Evolutionary conservation across 2,888 invertebrate species (phyloP).

Genomic region (Petrolisthes cinctipes): DNA sequence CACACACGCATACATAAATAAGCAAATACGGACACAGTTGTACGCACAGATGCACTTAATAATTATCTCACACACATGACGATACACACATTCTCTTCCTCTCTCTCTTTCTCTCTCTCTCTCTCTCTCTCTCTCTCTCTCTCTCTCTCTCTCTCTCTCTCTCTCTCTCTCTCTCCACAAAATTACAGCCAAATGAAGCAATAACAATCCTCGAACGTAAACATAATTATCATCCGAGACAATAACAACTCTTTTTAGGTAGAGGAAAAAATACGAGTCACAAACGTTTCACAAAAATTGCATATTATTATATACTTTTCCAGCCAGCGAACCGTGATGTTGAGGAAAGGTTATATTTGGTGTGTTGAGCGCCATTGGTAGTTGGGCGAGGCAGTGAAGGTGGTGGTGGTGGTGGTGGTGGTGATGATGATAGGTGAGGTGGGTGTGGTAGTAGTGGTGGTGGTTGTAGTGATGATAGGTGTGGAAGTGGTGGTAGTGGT

Average conservation of each 20-base stretch:
- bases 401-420: constrained; percentile 1
- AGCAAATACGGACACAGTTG: background rate
- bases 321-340: too few species aligned
- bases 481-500: background rate
- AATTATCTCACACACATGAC: background rate
- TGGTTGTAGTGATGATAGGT: background rate
- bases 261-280: too few species aligned
- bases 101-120: constrained; percentile 4
- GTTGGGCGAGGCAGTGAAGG: constrained; percentile 19
- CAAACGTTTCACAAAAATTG: too few species aligned
- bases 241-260: too few species aligned
- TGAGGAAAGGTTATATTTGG: too few species aligned
- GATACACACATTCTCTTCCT: background rate
- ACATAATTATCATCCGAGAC: too few species aligned
- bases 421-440: background rate
- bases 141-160: constrained; percentile 30
- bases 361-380: too few species aligned
- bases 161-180: constrained; percentile 10
- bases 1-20: background rate
- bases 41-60: background rate
- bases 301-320: too few species aligned
- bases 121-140: background rate
- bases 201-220: too few species aligned
- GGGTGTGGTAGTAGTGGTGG: background rate
- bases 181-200: background rate